Evolutionary conservation across 2,888 invertebrate species (phyloP).

Genomic region (Cosmopolites sordidus): DNA sequence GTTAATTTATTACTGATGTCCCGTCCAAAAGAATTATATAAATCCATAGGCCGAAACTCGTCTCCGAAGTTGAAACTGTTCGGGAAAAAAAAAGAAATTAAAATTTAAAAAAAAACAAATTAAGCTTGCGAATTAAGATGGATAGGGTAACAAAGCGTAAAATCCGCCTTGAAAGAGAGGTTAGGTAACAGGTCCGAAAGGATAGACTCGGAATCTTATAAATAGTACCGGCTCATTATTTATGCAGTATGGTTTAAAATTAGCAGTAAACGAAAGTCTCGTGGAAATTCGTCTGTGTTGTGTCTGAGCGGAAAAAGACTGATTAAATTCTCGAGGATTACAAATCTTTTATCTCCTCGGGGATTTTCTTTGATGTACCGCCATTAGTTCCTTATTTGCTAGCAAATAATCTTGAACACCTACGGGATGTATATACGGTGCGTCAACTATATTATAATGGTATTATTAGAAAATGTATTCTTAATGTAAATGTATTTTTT

Average conservation of each 20-base stretch:
- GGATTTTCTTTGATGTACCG: too few species aligned
- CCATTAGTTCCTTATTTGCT: too few species aligned
- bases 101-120: neutral
- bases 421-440: too few species aligned
- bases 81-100: too few species aligned
- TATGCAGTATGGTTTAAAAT: slow-evolving; percentile 40
- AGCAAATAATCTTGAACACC: too few species aligned
- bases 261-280: slow-evolving; percentile 37
- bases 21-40: too few species aligned
- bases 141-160: slow-evolving; percentile 21
- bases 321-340: slow-evolving; percentile 12
- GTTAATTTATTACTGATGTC: too few species aligned
- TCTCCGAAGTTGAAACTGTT: too few species aligned
- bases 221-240: slow-evolving; percentile 38
- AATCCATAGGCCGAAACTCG: too few species aligned
- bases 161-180: slow-evolving; percentile 25
- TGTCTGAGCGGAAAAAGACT: slow-evolving; percentile 32
- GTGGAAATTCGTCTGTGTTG: slow-evolving; percentile 37
- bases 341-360: neutral
- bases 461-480: too few species aligned
- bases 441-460: too few species aligned
- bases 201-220: slow-evolving; percentile 34
- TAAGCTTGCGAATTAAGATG: slow-evolving; percentile 3
- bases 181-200: slow-evolving; percentile 35
- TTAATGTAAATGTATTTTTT: too few species aligned